Conservation (phyloP, 92 coral and sea anemone species). For the Nematostella vectensis region DNA sequence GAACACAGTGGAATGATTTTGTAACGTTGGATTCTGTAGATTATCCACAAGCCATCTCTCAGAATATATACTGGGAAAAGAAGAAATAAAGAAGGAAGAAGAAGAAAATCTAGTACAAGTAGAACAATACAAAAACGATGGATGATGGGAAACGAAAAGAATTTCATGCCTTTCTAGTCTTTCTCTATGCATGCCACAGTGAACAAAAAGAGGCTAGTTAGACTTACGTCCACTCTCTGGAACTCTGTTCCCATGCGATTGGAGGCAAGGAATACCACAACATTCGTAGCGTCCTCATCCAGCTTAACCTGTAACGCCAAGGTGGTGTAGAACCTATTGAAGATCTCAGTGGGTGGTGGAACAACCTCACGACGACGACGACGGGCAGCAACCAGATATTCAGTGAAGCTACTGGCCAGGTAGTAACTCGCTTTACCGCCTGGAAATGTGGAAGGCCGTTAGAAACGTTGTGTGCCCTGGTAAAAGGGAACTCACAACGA, state of each 20-base stretch:
- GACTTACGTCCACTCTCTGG: constrained; percentile 84
- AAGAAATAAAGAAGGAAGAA: too few relatives aligned
- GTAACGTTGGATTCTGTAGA: too few relatives aligned
- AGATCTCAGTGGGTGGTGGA: constrained; percentile 58
- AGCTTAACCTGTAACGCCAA: constrained; percentile 84
- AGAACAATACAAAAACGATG: too few relatives aligned
- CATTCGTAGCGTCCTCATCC: constrained; percentile 52
- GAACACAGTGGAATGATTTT: too few relatives aligned
- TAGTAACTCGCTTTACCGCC: constrained; percentile 76
- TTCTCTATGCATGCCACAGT: too few relatives aligned
- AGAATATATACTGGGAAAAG: too few relatives aligned
- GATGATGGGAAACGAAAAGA: too few relatives aligned
- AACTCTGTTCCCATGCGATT: constrained; percentile 80
- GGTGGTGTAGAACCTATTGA: constrained; percentile 60
- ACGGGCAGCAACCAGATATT: constrained; percentile 58
- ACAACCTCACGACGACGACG: constrained; percentile 67
- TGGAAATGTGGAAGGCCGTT: constrained; percentile 11
- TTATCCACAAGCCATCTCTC: too few relatives aligned
- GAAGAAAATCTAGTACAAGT: too few relatives aligned
- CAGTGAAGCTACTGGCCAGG: constrained; percentile 69
- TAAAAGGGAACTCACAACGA: too few relatives aligned
- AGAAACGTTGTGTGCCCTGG: too few relatives aligned
- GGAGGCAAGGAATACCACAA: constrained; percentile 71
- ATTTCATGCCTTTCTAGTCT: too few relatives aligned
- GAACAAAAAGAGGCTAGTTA: neutral